Evolutionary conservation across 2,113 vertebrate species (phyloP).

Genomic region (Phrynosoma platyrhinos): DNA sequence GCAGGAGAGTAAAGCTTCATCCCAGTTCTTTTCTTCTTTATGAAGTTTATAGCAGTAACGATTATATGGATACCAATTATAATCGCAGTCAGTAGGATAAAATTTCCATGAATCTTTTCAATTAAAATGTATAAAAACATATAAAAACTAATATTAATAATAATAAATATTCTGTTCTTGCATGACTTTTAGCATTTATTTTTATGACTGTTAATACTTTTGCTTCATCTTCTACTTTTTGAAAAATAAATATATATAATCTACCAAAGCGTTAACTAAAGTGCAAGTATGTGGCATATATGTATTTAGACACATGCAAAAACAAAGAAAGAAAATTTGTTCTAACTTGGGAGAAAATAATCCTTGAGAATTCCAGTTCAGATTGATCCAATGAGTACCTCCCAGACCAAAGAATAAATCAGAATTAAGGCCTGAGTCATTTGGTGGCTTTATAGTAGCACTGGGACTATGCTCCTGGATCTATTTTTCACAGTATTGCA

Average conservation of each 20-base stretch:
- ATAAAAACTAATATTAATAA: slow-evolving; percentile 5
- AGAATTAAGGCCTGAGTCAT: neutral
- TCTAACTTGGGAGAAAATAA: neutral
- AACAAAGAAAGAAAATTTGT: neutral
- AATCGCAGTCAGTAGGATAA: slow-evolving; percentile 80
- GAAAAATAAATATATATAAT: neutral
- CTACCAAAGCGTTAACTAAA: neutral
- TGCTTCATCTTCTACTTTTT: neutral
- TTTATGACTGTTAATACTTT: neutral
- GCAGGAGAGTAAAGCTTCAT: slow-evolving; percentile 82
- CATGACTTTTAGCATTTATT: neutral
- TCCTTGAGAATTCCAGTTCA: neutral
- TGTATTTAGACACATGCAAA: too few relatives aligned
- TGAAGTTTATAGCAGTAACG: slow-evolving; percentile 86
- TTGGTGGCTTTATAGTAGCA: too few relatives aligned
- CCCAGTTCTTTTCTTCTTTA: slow-evolving; percentile 83
- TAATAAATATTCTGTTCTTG: neutral
- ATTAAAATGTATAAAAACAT: slow-evolving; percentile 48
- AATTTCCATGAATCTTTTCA: slow-evolving; percentile 88
- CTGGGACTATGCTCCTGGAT: too few relatives aligned
- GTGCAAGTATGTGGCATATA: neutral
- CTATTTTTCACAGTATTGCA: too few relatives aligned
- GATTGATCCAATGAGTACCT: neutral
- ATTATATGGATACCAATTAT: slow-evolving; percentile 87
- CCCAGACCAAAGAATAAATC: neutral